Base-by-base conservation (phyloP, 2,113 vertebrate genomes). In the Chrysochloris asiatica region DNA sequence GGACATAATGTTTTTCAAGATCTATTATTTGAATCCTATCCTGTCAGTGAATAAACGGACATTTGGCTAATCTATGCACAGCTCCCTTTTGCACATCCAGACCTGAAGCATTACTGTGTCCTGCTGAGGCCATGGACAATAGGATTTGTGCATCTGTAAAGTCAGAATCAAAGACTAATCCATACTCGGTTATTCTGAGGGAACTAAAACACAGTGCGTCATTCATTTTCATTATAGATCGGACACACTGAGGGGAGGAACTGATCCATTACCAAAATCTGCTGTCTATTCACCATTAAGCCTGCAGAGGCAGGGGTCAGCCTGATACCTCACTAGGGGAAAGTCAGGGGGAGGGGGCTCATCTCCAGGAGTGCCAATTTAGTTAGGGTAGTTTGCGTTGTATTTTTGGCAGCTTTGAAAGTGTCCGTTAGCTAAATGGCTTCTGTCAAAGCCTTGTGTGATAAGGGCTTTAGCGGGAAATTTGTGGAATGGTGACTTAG, bases 91-190 rank as follows among this genome's bases (percentile, higher is more conserved):
- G 89, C 94, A 94, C 95, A 95, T 96, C 91, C 52, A 3, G 36
- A 86, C 84, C 72, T 94, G 95, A 97, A 96, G 89, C 56, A 48
- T 96, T 96, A 78, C 0, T 0, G 61, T 94, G 93, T 96, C 93
- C 83, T 95, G 30, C 83, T 95, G 95, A 96, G 92, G 88, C 88
- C 89, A 94, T 88, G 87, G 89, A 96, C 87, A 91, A 95, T 86
- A 97, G 92, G 80, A 97, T 94, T 95, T 54, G 6, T 93, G 80
- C 81, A 86, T 95, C 89, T 95, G 94, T 95, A 96, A 96, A 97
- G 88, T 94, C 89, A 86, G 96, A 98, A 96, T 96, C 94, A 97
- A 96, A 97, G 96, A 84, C 95, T 95, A 97, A 98, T 97, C 95
- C 87, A 95, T 97, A 96, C 69, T 96, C 95, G 54, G 90, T 96